These are phyloP conservation scores for Dicyrtoma fusca DNA, from an alignment of 2,888 invertebrate species.

Conservation along the genomic window DNA sequence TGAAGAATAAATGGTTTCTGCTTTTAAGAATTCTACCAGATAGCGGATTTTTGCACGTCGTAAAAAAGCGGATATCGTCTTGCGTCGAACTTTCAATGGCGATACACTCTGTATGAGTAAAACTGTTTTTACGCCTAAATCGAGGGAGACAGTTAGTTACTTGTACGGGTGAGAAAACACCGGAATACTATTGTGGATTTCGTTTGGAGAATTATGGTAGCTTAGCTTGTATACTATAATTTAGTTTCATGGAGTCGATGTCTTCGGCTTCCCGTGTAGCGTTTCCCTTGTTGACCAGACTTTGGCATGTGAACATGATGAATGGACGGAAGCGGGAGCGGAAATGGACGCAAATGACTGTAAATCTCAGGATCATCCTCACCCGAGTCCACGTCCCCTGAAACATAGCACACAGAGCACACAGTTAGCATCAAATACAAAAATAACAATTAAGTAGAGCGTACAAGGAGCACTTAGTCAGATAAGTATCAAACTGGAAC, in stretches of 20 bases:
- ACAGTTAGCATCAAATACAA: too few species aligned
- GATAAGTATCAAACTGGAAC: slow-evolving; percentile 1
- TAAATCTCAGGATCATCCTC: slow-evolving; percentile 66
- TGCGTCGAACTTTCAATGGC: too few species aligned
- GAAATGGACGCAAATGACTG: slow-evolving; percentile 45
- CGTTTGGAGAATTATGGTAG: too few species aligned
- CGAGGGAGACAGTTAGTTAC: too few species aligned
- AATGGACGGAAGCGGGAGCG: slow-evolving; percentile 53
- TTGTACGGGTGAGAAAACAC: too few species aligned
- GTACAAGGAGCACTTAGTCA: not conserved
- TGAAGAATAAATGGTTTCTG: too few species aligned
- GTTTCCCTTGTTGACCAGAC: slow-evolving; percentile 26
- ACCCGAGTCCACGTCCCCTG: slow-evolving; percentile 80
- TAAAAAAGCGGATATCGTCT: too few species aligned
- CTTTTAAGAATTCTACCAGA: too few species aligned
- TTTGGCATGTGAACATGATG: slow-evolving; percentile 45
- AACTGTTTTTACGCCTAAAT: too few species aligned
- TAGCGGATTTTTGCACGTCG: too few species aligned
- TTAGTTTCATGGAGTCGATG: slow-evolving; percentile 53
- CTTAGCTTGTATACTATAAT: slow-evolving; percentile 41
- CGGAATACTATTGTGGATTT: too few species aligned
- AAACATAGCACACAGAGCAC: slow-evolving; percentile 35
- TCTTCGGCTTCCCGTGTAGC: slow-evolving; percentile 25
- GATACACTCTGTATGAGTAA: too few species aligned
- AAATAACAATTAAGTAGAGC: slow-evolving; percentile 20